Evolutionary conservation across 2,888 invertebrate species (phyloP).

Genomic region (Ommatoiulus sabulosus): DNA sequence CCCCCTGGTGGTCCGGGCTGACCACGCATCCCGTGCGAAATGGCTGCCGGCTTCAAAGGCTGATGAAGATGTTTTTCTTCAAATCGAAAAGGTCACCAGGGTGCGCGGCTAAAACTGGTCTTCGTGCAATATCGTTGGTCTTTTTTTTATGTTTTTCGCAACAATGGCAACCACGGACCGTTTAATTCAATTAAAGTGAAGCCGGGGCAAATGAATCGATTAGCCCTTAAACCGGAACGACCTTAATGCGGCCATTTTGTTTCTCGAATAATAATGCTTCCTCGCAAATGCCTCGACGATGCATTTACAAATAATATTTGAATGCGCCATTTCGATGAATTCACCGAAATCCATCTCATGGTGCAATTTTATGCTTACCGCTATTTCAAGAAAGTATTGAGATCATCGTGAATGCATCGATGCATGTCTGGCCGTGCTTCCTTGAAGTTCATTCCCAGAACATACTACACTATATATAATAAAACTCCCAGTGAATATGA

Average conservation of each 20-base stretch:
- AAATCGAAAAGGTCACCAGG: background rate
- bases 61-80: slow-evolving; percentile 5
- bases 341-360: no score
- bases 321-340: no score
- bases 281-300: background rate
- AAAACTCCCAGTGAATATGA: no score
- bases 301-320: no score
- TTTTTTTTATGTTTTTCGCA: background rate
- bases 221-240: background rate
- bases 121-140: background rate
- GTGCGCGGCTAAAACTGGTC: slow-evolving; percentile 16
- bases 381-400: no score
- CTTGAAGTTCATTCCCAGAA: no score
- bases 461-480: no score
- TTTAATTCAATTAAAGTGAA: slow-evolving; percentile 21
- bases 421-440: no score
- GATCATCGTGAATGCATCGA: no score
- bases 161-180: background rate
- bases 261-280: background rate
- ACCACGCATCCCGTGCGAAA: slow-evolving; percentile 14
- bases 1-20: slow-evolving; percentile 33
- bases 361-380: no score
- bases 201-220: slow-evolving; percentile 17
- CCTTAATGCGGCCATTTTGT: slow-evolving; percentile 1
- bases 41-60: slow-evolving; percentile 8